phyloP scores from a whole-genome alignment of 2,113 vertebrate species.

The Platysteira castanea region DNA sequence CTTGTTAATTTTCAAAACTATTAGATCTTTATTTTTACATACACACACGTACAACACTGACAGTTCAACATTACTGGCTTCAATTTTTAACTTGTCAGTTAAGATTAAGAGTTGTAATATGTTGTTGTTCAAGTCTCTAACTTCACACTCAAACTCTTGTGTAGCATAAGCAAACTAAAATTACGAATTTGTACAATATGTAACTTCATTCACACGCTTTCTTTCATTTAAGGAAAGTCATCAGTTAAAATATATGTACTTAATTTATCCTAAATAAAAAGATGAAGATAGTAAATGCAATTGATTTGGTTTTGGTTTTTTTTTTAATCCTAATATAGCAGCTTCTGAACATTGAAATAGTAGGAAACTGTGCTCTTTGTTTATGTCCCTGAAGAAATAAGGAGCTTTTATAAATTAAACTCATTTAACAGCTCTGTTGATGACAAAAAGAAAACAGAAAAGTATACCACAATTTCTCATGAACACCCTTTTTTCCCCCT shows the following conservation, averaged over 20 bases:
- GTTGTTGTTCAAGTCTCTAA: not conserved
- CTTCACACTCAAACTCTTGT: not conserved
- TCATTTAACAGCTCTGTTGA: not conserved
- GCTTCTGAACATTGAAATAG: not conserved
- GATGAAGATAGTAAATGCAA: not conserved
- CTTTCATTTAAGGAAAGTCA: not conserved
- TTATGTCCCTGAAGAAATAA: not conserved
- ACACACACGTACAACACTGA: not conserved
- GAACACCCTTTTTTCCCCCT: accelerated
- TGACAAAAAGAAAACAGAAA: not conserved
- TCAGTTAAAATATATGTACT: not conserved
- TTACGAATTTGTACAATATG: not conserved
- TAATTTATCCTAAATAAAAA: not conserved
- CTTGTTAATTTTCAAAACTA: not conserved
- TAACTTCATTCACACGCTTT: not conserved
- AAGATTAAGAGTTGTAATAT: not conserved
- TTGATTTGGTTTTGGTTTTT: not conserved
- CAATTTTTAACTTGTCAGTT: not conserved
- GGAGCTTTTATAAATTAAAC: not conserved
- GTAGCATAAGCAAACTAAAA: not conserved
- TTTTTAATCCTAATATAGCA: not conserved
- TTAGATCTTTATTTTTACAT: not conserved
- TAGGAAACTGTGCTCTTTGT: not conserved
- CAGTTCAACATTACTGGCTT: not conserved
- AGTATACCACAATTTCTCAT: not conserved